A percentile compares a stretch with the other conserved stretches of the same genome.
These are phyloP conservation scores for Pseudococcus viburni DNA, from an alignment of 2,888 invertebrate species.

Conservation along the genomic window DNA sequence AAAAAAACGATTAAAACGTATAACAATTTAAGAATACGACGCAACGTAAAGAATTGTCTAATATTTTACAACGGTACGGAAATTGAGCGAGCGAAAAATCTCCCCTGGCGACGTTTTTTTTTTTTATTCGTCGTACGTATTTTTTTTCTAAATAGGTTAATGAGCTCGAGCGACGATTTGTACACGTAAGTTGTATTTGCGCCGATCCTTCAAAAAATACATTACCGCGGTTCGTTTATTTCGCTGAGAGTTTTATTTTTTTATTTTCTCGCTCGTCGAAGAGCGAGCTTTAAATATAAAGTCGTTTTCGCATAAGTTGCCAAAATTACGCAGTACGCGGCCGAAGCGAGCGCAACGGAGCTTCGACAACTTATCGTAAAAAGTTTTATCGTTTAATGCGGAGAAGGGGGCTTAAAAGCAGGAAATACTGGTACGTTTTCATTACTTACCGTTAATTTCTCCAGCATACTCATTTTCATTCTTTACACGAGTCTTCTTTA, in stretches of 20 bases:
- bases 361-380: conserved; percentile 34
- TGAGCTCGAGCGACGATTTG: conserved; percentile 11
- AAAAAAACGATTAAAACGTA: background rate
- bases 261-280: conserved; percentile 21
- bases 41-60: background rate
- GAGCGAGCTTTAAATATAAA: conserved; percentile 8
- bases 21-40: background rate
- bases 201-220: conserved; percentile 28
- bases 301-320: conserved; percentile 45
- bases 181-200: conserved; percentile 1
- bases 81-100: background rate
- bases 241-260: conserved; percentile 22
- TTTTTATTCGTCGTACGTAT: background rate
- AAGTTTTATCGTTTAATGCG: conserved; percentile 2
- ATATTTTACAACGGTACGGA: background rate
- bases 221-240: conserved; percentile 48
- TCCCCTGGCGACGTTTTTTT: background rate
- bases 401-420: background rate
- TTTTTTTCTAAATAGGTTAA: conserved; percentile 29
- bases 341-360: background rate
- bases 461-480: background rate
- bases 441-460: conserved; percentile 38
- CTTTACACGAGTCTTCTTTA: background rate
- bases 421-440: conserved; percentile 31
- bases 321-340: background rate